Conservation (phyloP, 2,888 invertebrate genomes). For the Callosobruchus maculatus region DNA sequence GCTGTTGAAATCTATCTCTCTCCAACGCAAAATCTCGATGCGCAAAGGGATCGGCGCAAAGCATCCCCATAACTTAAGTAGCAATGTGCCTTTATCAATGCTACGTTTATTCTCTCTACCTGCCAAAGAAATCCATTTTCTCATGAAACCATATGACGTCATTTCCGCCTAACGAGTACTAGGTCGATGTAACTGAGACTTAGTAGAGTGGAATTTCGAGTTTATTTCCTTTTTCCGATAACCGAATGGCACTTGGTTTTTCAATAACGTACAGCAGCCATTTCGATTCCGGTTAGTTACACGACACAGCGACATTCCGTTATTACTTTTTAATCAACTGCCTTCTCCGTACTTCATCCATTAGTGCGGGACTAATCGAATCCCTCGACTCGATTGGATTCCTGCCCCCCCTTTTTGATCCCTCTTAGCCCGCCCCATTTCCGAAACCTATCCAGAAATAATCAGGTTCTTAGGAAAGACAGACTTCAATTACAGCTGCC, state of each 20-base stretch:
- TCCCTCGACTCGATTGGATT: neutral
- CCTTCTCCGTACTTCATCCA: neutral
- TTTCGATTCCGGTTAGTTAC: neutral
- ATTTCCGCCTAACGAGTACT: neutral
- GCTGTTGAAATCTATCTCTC: too few species aligned
- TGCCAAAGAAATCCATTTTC: neutral
- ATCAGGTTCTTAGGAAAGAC: neutral
- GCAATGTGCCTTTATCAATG: too few species aligned
- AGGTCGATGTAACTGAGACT: too few species aligned
- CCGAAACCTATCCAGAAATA: neutral
- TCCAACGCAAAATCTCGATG: too few species aligned
- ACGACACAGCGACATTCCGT: neutral
- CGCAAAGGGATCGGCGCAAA: too few species aligned
- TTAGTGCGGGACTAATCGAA: neutral
- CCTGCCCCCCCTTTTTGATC: neutral
- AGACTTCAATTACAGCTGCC: neutral
- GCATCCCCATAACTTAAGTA: too few species aligned
- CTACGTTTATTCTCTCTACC: too few species aligned
- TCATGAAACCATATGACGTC: neutral
- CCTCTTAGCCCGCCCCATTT: neutral
- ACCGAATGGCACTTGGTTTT: neutral
- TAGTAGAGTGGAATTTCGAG: neutral
- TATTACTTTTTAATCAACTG: neutral
- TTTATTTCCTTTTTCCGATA: neutral
- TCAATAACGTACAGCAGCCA: neutral